Evolutionary conservation across 53 echinoderm and acorn worm genomes (phyloP), one percentile per base, ranked within the genome.

Genomic region (Crossaster papposus): DNA sequence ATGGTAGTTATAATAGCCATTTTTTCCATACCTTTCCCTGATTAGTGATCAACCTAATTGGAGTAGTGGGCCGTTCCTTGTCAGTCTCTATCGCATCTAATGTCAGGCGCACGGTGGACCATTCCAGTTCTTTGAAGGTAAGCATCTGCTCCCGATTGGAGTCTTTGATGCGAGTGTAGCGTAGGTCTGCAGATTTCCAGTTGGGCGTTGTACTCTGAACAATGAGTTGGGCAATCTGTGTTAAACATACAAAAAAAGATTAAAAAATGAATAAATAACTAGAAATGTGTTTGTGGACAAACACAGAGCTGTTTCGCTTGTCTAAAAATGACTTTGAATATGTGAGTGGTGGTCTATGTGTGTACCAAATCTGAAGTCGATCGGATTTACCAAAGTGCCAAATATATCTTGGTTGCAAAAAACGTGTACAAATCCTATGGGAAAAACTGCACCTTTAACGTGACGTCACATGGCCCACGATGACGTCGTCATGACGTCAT

Each of bases 111-210:
- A 97, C 89, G 0, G 98, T 95, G 79, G 95, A 96, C 98, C 98
- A 97, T 90, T 97, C 98, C 88, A 95, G 93, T 91, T 94, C 94
- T 70, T 97, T 97, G 90, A 97, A 97, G 81, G 95, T 95, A 76
- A 97, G 91, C 14, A 96, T 93, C 82, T 97, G 94, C 2, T 96
- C 98, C 15, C 94, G 82, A 33, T 95, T 95, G 70, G 90, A 77
- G 85, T 95, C 92, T 63, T 93, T 94, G 78, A 97, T 93, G 51
- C 98, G 80, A 65, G 94, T 92, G 81, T 88, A 90, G 80, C 98
- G 83, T n/a, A 96, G 89, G 72, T 94, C 94, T 3, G 95, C 92
- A 55, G 94, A 73, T 64, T 94, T 93, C 98, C 98, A 97, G 18
- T 92, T 89, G 44, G 98, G 98, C 2, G 94, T 96, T 4, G 93